phyloP scores from a whole-genome alignment of 2,797 vertebrate genomes.

The Hafferia zeledoni region DNA sequence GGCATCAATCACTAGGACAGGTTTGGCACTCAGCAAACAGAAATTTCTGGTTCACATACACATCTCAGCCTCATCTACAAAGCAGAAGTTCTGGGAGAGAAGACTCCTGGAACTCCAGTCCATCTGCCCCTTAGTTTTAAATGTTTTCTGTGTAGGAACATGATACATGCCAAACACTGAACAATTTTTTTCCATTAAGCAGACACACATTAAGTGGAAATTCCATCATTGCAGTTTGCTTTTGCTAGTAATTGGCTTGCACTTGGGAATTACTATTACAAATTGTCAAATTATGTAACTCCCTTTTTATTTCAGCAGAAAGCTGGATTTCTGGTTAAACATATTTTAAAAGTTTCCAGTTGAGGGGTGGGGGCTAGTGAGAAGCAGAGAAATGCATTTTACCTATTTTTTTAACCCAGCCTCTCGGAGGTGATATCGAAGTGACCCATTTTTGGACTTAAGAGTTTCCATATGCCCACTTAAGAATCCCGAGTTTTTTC shows the following conservation, averaged over 20 bases:
- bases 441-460: background rate
- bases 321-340: background rate
- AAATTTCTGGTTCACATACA: background rate
- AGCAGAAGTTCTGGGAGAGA: background rate
- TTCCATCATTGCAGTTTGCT: background rate
- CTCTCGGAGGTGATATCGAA: background rate
- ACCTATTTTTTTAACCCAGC: background rate
- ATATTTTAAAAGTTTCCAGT: background rate
- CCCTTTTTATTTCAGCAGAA: conserved; percentile 2
- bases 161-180: background rate
- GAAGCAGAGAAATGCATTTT: background rate
- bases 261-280: background rate
- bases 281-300: background rate
- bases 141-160: background rate
- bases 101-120: background rate
- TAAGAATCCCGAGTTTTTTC: background rate
- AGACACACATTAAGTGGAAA: background rate
- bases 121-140: background rate
- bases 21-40: background rate
- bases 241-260: background rate
- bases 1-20: background rate
- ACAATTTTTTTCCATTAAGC: background rate
- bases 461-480: conserved; percentile 17
- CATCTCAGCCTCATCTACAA: background rate
- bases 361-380: background rate